A percentile compares a stretch with the other conserved stretches of the same genome.
Conservation (phyloP, 2,113 vertebrate species). For the Parus major region DNA sequence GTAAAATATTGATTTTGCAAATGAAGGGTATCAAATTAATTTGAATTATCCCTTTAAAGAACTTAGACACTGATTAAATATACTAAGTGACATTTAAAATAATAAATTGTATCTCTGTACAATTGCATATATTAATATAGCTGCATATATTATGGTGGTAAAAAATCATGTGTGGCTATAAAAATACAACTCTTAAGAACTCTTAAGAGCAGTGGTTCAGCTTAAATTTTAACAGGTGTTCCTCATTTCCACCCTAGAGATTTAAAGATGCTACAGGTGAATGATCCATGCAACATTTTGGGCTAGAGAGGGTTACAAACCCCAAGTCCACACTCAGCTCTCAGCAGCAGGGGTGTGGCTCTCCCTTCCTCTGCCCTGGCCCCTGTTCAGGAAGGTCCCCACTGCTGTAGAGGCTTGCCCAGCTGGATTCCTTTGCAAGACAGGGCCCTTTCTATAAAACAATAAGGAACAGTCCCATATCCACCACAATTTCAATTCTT, state of each 20-base stretch:
- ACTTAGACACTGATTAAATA: background rate
- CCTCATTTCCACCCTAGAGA: background rate
- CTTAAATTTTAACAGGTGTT: background rate
- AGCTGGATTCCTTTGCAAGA: background rate
- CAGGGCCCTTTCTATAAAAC: background rate
- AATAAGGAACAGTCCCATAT: background rate
- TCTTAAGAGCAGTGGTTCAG: background rate
- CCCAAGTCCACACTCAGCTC: background rate
- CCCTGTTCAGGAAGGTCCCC: background rate
- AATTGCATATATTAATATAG: background rate
- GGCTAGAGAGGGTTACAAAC: background rate
- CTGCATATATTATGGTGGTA: background rate
- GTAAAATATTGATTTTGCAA: constrained; percentile 13
- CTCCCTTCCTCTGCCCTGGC: fast-evolving
- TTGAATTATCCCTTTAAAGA: constrained; percentile 3
- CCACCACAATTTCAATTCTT: background rate
- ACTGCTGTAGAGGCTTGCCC: background rate
- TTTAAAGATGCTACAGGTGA: background rate
- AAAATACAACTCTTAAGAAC: background rate
- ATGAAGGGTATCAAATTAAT: background rate
- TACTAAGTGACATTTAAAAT: background rate
- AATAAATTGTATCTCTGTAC: background rate
- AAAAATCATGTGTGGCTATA: background rate
- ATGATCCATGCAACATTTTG: background rate
- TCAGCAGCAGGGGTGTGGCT: background rate